Base-by-base conservation (phyloP, 2,113 vertebrate genomes). In the Limanda limanda region DNA sequence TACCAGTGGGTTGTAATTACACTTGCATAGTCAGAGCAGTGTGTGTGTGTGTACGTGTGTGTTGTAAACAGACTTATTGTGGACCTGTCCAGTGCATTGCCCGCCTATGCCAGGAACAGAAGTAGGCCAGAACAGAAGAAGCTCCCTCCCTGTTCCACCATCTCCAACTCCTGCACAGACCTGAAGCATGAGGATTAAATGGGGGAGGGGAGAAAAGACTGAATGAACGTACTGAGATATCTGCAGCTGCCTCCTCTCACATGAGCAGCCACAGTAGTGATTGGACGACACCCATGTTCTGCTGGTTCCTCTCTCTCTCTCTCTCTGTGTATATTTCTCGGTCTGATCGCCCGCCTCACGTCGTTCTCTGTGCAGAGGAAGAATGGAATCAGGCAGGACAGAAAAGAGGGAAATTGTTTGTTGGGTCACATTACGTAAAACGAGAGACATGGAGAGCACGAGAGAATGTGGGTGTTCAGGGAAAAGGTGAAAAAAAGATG, bases 131-230 rank as follows among this genome's bases (percentile, higher is more conserved):
- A 54, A 27, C 21, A 79, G 75, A 63, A 68, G 15, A 68, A 78
- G 63, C 51, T 81, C 52, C 60, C 79, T 81, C 72, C 76, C 74
- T 42, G 68, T 74, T 89, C 81, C 67, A 83, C 74, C 75, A 76
- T 83, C 76, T 83, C 82, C 81, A 86, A 86, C 81, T 87, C 71
- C 72, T 76, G 47, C 76, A 75, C 69, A 86, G 86, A 90, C 88
- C 87, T 89, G 86, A 88, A 87, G 81, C 83, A 74, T 64, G 68
- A 77, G 85, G 81, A 91, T 91, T 91, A 84, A 82, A 87, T 90
- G 91, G 92, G 89, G 92, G 92, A 92, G 78, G 92, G 91, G 89
- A 87, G 79, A 68, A 70, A 84, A 72, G 81, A 82, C 79, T 83
- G 86, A 91, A 92, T 88, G 89, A 87, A 89, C 56, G 27, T 73